Evolutionary conservation across 37 sponge, comb jelly and placozoan species (phyloP), one percentile per base, ranked within the genome.

Genomic region (Cliona cf. orientalis): DNA sequence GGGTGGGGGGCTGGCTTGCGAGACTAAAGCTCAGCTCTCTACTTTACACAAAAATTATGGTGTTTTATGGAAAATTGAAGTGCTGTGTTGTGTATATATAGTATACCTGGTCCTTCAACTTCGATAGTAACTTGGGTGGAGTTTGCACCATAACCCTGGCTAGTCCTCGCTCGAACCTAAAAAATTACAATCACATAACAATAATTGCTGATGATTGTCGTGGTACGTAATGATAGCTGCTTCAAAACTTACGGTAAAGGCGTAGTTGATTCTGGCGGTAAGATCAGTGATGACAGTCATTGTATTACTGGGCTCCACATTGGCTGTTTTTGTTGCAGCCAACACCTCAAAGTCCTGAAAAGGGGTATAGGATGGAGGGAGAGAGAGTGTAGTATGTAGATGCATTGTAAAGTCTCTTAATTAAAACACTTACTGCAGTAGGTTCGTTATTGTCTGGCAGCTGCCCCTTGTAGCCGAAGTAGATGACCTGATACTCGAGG

Each of bases 401-500:
- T 49, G 55, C 55, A 49, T n/a, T n/a, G 55, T 49, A 49, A 49
- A 49, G 55, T 11, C 17, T 49, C 17, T 49, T 11, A 19, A 17
- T 49, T 11, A 49, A 49, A 49, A 49, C 17, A 49, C 11, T 49
- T 49, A 49, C 17, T 11, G 11, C 55, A 49, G 55, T 49, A 49
- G 17, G 17, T 49, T 19, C 11, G 17, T 19, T 17, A 19, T 49
- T 49, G 17, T n/a, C n/a, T n/a, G n/a, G n/a, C n/a, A n/a, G n/a
- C 7, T 67, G 39, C 36, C 17, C 68, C 5, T 64, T 73, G 67
- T 44, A 73, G 12, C 74, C 83, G 43, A 40, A 46, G 43, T 83
- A 83, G n/a, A 63, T 63, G 33, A 83, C 66, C 63, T 83, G 83
- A 33, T 73, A 83, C 12, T 64, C 75, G 19, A 23, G 25, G 0